A percentile compares a stretch with the other conserved stretches of the same genome.
phyloP scores from a whole-genome alignment of 1,140 invertebrate species.

The Bombus breviceps region DNA sequence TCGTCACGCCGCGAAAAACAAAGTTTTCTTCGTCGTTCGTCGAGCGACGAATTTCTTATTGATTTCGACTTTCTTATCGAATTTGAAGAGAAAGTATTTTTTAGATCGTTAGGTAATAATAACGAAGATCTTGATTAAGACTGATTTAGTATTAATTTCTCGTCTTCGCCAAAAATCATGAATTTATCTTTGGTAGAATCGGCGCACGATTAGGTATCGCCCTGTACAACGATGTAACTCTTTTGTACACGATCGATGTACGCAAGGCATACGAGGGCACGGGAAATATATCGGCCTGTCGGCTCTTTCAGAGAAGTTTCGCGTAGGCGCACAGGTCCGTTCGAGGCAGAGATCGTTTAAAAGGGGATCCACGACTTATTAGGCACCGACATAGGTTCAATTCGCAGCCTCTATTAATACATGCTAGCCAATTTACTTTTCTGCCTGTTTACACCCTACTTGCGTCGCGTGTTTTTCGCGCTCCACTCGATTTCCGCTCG shows the following conservation, averaged over 20 bases:
- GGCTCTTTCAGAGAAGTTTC: slow-evolving; percentile 68
- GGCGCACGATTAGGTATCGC: background rate
- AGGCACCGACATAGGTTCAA: slow-evolving; percentile 69
- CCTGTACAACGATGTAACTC: background rate
- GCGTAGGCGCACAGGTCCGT: slow-evolving; percentile 60
- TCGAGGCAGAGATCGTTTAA: slow-evolving; percentile 46
- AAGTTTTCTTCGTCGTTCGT: background rate
- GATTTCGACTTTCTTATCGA: too few relatives aligned
- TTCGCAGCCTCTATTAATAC: slow-evolving; percentile 61
- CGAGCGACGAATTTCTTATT: too few relatives aligned
- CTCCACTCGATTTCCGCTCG: slow-evolving; percentile 6
- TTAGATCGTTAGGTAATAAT: too few relatives aligned
- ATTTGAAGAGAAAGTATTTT: too few relatives aligned
- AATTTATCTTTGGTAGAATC: background rate
- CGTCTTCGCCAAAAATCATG: too few relatives aligned
- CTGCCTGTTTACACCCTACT: slow-evolving; percentile 23
- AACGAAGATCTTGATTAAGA: accelerated
- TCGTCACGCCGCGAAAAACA: background rate
- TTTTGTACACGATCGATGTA: slow-evolving; percentile 55
- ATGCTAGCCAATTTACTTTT: slow-evolving; percentile 50
- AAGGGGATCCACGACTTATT: slow-evolving; percentile 71
- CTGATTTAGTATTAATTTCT: too few relatives aligned
- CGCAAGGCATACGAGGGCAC: slow-evolving; percentile 49
- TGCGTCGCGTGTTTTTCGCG: background rate
- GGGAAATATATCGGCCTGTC: slow-evolving; percentile 70